Base-by-base conservation (phyloP, 92 coral and sea anemone genomes). In the Siderastrea siderea region DNA sequence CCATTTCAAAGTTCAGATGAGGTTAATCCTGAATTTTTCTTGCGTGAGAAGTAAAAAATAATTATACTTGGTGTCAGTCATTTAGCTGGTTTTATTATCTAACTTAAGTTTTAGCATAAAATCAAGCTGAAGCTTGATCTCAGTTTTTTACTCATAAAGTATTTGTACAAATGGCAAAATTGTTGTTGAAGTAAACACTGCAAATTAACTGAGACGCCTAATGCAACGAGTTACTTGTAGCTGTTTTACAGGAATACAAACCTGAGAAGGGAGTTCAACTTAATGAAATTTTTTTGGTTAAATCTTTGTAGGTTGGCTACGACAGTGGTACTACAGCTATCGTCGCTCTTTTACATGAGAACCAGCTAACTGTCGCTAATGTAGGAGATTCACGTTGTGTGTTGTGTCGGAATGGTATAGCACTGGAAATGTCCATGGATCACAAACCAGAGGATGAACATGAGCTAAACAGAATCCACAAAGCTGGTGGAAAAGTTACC, bases 351-450 rank as follows among this genome's bases (percentile, higher is more conserved):
- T 75, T 95, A 50, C 90, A 80, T 46, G 92, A 87, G 10, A 93
- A 94, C 65, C 91, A 75, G 1, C 93, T 97, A 1, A 85, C 94
- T 0, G 99, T 97, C 7, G 99, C 98, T 3, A 97, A 97, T 82
- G 99, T 94, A 0, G 99, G 99, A 6, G 99, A 97, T 84, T 97
- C 99, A 10, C 96, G 99, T 16, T 97, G 99, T 76, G 99, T 97
- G 43, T 84, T 97, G 72, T 97, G 99, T 79, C 93, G 98, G 12
- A 97, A 93, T 86, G 98, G 99, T 70, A 93, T 95, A 19, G 99
- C 98, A 3, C 79, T 97, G 12, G 99, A 97, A 68, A 97, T 97
- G 99, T 97, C 99, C 7, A 55, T 91, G 65, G 99, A 97, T 81
- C 99, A 97, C 79, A 97, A 97, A 72, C 99, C 99, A 2, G 99